Conservation (phyloP, 1,140 invertebrate species). For the Lordiphosa collinella region DNA sequence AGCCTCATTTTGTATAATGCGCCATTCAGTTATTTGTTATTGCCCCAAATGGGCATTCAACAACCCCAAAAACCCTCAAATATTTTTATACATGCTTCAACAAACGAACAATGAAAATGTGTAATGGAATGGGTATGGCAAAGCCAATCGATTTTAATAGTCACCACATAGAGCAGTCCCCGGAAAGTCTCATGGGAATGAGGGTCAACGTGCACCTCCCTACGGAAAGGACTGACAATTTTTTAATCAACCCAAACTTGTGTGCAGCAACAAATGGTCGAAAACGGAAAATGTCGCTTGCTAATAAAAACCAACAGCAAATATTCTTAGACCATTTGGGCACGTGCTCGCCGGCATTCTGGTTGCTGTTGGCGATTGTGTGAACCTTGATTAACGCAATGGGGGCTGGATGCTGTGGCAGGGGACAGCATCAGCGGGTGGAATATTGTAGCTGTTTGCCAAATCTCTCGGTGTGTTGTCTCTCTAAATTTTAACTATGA, state of each 20-base stretch:
- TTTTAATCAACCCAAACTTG: slow-evolving; percentile 44
- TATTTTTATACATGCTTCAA: not conserved
- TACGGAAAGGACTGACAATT: slow-evolving; percentile 34
- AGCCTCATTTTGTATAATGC: slow-evolving; percentile 52
- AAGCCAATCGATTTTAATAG: slow-evolving; percentile 67
- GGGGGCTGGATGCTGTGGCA: slow-evolving; percentile 5
- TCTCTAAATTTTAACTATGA: slow-evolving; percentile 77
- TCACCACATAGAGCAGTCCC: slow-evolving; percentile 11
- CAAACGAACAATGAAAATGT: not conserved
- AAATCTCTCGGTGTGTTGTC: slow-evolving; percentile 71
- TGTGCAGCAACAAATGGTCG: slow-evolving; percentile 32
- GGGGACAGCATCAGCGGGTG: slow-evolving; percentile 21
- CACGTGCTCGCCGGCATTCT: slow-evolving; percentile 47
- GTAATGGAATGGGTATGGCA: not conserved
- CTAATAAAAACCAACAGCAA: slow-evolving; percentile 40
- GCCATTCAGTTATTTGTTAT: slow-evolving; percentile 69
- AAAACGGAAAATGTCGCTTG: slow-evolving; percentile 34
- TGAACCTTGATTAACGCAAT: slow-evolving; percentile 73
- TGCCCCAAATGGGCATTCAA: slow-evolving; percentile 61
- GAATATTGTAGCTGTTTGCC: slow-evolving; percentile 61
- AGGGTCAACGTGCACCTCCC: not conserved
- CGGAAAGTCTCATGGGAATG: slow-evolving; percentile 3
- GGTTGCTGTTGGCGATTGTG: slow-evolving; percentile 51
- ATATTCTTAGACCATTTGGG: slow-evolving; percentile 60
- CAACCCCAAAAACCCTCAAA: slow-evolving; percentile 32